Conservation (phyloP, 2,113 vertebrate species). For the Trachemys scripta region DNA sequence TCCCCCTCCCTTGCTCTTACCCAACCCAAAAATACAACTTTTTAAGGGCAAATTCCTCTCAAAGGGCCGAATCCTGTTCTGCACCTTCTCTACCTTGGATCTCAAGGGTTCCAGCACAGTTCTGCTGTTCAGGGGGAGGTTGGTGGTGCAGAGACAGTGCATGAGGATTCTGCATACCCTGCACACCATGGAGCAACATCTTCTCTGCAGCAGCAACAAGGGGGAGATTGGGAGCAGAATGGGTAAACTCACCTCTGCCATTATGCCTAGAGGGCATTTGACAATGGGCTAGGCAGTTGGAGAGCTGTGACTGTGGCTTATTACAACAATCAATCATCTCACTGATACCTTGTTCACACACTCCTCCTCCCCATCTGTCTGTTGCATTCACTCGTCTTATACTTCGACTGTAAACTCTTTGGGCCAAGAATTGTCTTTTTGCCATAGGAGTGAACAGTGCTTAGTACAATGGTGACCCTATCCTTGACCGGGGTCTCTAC, state of each 20-base stretch:
- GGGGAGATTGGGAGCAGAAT: not conserved
- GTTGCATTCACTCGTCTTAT: not conserved
- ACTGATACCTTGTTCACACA: not conserved
- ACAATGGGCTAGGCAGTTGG: not conserved
- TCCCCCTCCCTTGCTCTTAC: not conserved
- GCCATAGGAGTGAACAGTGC: not conserved
- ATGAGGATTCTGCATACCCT: not conserved
- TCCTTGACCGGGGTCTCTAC: not conserved
- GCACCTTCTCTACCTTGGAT: not conserved
- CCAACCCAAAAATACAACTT: not conserved
- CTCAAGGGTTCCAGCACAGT: not conserved
- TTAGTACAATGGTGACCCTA: not conserved
- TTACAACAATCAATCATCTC: not conserved
- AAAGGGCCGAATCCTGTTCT: not conserved
- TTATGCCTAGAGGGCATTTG: fast-evolving
- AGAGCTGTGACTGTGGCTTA: not conserved
- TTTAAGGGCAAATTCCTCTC: not conserved
- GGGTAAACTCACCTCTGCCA: not conserved
- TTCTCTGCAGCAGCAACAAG: not conserved
- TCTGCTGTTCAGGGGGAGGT: not conserved
- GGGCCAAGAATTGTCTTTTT: not conserved
- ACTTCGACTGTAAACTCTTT: not conserved
- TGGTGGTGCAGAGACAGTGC: not conserved
- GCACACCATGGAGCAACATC: fast-evolving
- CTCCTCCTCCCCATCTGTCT: not conserved